Evolutionary conservation across 2,113 vertebrate genomes (phyloP).

Genomic region (Atrichornis clamosus): DNA sequence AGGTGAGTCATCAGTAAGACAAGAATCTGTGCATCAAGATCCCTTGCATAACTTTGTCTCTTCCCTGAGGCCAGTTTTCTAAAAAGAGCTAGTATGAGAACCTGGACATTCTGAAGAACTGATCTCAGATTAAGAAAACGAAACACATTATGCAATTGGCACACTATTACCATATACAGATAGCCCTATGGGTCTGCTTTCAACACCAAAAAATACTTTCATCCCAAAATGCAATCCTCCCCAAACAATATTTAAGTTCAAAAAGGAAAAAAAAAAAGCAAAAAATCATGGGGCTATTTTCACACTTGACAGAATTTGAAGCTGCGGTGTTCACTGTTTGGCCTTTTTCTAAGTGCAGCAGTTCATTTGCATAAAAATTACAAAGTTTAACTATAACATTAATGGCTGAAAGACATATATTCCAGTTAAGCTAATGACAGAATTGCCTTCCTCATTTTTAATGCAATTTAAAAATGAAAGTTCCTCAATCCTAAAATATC

Average conservation of each 20-base stretch:
- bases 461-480: slow-evolving; percentile 53
- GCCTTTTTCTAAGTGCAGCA: slow-evolving; percentile 51
- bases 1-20: neutral
- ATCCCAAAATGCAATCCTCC: neutral
- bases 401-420: slow-evolving; percentile 62
- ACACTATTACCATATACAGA: neutral
- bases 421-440: slow-evolving; percentile 69
- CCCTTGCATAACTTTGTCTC: neutral
- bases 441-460: slow-evolving; percentile 67
- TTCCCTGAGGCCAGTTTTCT: neutral
- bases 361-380: slow-evolving; percentile 76
- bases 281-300: neutral
- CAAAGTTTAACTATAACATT: slow-evolving; percentile 73
- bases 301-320: slow-evolving; percentile 56
- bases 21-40: neutral
- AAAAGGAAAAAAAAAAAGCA: neutral
- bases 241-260: neutral
- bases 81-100: neutral
- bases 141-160: fast-evolving
- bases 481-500: slow-evolving; percentile 34
- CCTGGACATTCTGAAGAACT: neutral
- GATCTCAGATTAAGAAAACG: neutral
- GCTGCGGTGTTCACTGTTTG: slow-evolving; percentile 24
- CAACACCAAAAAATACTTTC: neutral
- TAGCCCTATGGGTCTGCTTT: neutral